These are phyloP conservation scores for Bufo gargarizans DNA, from an alignment of 2,113 vertebrate genomes.

Conservation along the genomic window DNA sequence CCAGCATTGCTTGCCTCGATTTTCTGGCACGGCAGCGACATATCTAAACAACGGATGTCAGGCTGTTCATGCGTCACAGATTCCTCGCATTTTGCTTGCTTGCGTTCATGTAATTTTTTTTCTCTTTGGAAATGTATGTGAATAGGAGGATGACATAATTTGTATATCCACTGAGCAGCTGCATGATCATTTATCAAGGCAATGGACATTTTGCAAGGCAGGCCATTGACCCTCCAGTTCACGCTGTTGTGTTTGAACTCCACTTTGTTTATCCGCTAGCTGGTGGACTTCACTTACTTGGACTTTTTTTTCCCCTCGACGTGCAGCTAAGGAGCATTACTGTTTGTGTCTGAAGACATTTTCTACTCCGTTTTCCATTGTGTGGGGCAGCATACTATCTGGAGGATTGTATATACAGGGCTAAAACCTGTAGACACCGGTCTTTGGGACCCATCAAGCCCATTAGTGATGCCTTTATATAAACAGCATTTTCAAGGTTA, in stretches of 20 bases:
- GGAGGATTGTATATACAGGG: background rate
- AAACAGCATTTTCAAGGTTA: no score
- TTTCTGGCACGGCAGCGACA: constrained; percentile 44
- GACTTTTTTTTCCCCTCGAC: background rate
- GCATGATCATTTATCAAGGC: constrained; percentile 19
- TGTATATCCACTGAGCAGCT: constrained; percentile 39
- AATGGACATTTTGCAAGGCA: background rate
- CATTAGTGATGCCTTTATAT: no score
- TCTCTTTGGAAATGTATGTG: constrained; percentile 27
- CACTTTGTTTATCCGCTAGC: constrained; percentile 6
- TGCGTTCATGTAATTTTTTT: constrained; percentile 33
- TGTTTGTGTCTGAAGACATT: background rate
- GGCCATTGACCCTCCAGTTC: constrained; percentile 4
- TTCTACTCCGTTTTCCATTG: background rate
- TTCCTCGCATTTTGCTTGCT: constrained; percentile 16
- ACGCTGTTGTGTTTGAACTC: background rate
- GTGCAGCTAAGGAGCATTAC: background rate
- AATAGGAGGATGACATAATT: constrained; percentile 38
- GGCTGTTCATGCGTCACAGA: background rate
- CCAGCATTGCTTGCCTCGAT: constrained; percentile 57
- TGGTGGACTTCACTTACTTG: background rate
- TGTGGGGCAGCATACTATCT: background rate
- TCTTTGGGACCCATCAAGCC: no score
- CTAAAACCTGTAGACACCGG: background rate
- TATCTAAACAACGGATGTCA: constrained; percentile 52